phyloP scores from a whole-genome alignment of 2,797 vertebrate genomes.

The Tolypeutes matacus region DNA sequence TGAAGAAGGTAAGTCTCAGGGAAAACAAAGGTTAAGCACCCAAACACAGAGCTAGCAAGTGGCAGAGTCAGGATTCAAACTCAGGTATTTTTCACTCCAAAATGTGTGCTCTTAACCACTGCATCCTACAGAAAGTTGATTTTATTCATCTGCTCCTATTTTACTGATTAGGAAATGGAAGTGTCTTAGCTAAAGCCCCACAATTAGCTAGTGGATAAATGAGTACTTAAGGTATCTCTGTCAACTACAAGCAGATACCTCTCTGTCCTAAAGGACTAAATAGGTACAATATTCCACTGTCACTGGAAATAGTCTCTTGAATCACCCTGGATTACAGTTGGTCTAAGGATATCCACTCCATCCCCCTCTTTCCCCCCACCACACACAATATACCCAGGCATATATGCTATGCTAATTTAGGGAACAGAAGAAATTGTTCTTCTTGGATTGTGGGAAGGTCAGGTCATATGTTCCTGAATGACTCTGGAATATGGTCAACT shows the following conservation, averaged over 20 bases:
- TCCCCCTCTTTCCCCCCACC: no score
- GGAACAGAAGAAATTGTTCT: conserved; percentile 6
- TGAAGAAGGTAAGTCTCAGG: background rate
- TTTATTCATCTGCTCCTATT: conserved; percentile 22
- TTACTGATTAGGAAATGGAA: background rate
- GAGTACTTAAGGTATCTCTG: background rate
- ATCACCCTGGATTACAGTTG: background rate
- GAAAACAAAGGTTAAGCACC: background rate
- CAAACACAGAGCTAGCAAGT: conserved; percentile 41
- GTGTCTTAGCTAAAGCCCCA: conserved; percentile 15
- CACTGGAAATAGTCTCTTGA: conserved; percentile 20
- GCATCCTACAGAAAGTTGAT: background rate
- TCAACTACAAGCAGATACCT: background rate
- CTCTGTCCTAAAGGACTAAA: background rate
- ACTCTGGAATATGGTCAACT: conserved; percentile 2
- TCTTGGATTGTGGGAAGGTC: background rate
- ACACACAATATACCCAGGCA: background rate
- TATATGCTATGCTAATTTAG: background rate
- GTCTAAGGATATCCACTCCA: background rate
- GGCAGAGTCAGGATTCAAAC: conserved; percentile 1
- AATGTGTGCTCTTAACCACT: background rate
- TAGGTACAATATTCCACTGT: conserved; percentile 26
- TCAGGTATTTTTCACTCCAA: background rate
- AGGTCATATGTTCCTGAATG: background rate
- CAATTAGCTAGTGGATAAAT: background rate